phyloP scores from a whole-genome alignment of 2,797 vertebrate species.

The Emys orbicularis region DNA sequence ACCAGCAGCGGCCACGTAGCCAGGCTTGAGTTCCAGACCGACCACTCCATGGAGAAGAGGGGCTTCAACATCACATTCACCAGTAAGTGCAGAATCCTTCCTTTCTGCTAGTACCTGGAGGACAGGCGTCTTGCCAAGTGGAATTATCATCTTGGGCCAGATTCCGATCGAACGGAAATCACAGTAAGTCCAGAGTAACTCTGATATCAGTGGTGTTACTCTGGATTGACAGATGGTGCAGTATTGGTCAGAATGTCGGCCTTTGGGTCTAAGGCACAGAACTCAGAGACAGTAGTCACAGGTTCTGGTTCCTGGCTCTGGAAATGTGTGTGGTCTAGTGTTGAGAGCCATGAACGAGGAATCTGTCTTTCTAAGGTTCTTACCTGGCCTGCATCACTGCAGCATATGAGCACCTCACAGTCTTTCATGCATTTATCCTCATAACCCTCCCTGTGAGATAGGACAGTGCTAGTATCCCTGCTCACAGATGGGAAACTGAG shows the following conservation, averaged over 20 bases:
- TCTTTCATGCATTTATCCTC: not conserved
- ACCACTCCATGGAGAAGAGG: conserved; percentile 96
- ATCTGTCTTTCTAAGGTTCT: not conserved
- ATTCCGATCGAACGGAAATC: fast-evolving
- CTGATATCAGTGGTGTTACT: not conserved
- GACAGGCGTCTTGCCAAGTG: fast-evolving
- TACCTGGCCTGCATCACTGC: not conserved
- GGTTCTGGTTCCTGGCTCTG: not conserved
- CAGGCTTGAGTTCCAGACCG: conserved; percentile 96
- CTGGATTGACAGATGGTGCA: fast-evolving
- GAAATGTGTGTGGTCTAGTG: not conserved
- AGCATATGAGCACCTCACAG: not conserved
- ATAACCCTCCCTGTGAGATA: not conserved
- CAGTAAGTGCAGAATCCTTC: conserved; percentile 82
- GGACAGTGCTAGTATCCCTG: not conserved
- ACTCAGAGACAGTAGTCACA: not conserved
- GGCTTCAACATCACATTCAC: conserved; percentile 99
- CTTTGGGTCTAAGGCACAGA: not conserved
- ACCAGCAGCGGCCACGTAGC: conserved; percentile 96
- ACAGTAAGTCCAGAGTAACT: not conserved
- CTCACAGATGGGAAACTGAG: not conserved
- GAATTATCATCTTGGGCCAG: fast-evolving
- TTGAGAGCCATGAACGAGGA: fast-evolving
- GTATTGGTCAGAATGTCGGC: not conserved
- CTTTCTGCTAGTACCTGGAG: not conserved